These are phyloP conservation scores for Acrocephalus scirpaceus DNA, from an alignment of 2,797 vertebrate species.

Conservation along the genomic window DNA sequence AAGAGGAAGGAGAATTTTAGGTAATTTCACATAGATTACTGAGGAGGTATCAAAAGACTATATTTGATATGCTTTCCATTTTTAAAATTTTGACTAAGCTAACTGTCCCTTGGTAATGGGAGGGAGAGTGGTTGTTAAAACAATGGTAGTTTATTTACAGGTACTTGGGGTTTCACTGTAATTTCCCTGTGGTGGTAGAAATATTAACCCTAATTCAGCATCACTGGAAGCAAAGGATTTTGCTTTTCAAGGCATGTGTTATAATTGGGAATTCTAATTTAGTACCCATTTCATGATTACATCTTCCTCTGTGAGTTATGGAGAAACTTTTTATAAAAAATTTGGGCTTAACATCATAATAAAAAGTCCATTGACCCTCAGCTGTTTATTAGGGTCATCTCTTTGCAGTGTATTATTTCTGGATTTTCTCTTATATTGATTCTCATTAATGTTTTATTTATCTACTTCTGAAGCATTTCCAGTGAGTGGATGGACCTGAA, in stretches of 20 bases:
- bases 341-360: not conserved
- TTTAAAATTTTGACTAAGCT: not conserved
- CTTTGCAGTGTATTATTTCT: not conserved
- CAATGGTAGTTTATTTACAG: not conserved
- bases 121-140: not conserved
- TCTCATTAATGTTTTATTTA: not conserved
- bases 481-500: not conserved
- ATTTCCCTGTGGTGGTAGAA: not conserved
- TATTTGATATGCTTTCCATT: not conserved
- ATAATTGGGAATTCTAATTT: not conserved
- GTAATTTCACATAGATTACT: not conserved
- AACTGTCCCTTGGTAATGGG: not conserved
- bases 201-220: not conserved
- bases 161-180: not conserved
- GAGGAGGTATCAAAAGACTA: not conserved
- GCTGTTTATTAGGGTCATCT: not conserved
- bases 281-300: not conserved
- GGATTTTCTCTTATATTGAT: not conserved
- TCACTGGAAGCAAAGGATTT: not conserved
- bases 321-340: not conserved
- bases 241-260: not conserved
- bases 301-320: not conserved
- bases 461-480: not conserved
- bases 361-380: not conserved
- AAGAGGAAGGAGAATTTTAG: not conserved